Evolutionary conservation across 2,797 vertebrate species (phyloP), one percentile per base, ranked within the genome.

Genomic region (Garrulus glandarius): DNA sequence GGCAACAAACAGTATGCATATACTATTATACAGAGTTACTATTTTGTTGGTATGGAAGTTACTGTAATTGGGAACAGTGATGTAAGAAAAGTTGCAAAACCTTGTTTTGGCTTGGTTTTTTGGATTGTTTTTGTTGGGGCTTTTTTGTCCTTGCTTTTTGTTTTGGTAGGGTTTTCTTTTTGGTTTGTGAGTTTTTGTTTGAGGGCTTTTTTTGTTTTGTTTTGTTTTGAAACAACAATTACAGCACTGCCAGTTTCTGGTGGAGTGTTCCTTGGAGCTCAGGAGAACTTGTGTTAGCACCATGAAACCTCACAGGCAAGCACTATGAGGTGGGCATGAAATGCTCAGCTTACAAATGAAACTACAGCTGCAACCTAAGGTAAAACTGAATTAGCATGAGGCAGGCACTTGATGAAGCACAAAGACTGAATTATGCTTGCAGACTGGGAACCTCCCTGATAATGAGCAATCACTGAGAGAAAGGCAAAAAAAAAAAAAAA

Each of bases 111-210:
- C 36, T 75, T 74, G 29, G 10, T 4, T 20, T 43, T 37, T 93
- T 26, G 17, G 15, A 19, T 43, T 24, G 1, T 9, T 22, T 19
- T 29, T 23, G 13, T 17, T 13, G 34, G 1, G 2, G 10, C 5
- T 61, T 47, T 59, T 44, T 39, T 46, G 11, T 49, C 13, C 46
- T 55, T 41, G 30, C 7, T 37, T 69, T 63, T 34, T 74, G 16
- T n/a, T 67, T 80, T 36, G n/a, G 15, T 20, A 23, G 27, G 4
- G 2, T 11, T 60, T 47, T 37, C 11, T 52, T 27, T n/a, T 29
- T 20, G 17, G 7, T 6, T 87, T 69, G 7, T 55, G 30, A 49
- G 18, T 5, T 63, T 14, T 32, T 50, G 11, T 8, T 46, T 60
- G 36, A 3, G 23, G 46, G 1, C 6, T 43, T 19, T 20, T 30